phyloP scores from a whole-genome alignment of 2,888 invertebrate species.

The Deladenus siricidicola region DNA sequence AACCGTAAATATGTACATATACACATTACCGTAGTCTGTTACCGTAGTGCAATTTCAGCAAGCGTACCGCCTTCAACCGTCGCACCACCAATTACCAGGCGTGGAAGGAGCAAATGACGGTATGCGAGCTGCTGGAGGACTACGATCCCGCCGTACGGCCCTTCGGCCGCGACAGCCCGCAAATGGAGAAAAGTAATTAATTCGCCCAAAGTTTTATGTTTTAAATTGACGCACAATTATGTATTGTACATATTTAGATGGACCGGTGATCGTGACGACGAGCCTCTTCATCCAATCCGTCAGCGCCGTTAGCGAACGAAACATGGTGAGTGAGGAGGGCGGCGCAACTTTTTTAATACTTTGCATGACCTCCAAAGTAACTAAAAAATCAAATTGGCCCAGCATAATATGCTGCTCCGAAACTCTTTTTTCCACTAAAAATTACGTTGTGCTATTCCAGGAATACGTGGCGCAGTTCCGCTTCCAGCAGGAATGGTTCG shows the following conservation, averaged over 20 bases:
- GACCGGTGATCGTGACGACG: slow-evolving; percentile 46
- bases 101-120: slow-evolving; percentile 51
- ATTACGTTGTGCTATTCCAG: slow-evolving; percentile 19
- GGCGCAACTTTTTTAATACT: not conserved
- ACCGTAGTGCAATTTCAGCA: too few relatives aligned
- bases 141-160: slow-evolving; percentile 50
- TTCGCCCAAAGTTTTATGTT: not conserved
- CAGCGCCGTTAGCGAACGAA: slow-evolving; percentile 48
- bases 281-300: slow-evolving; percentile 45
- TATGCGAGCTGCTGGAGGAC: slow-evolving; percentile 47
- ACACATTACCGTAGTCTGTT: too few relatives aligned
- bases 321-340: slow-evolving; percentile 47
- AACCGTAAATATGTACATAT: too few relatives aligned
- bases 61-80: slow-evolving; percentile 48
- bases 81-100: slow-evolving; percentile 51
- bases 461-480: slow-evolving; percentile 53
- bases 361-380: too few relatives aligned
- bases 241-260: slow-evolving; percentile 25
- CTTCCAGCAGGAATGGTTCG: slow-evolving; percentile 52
- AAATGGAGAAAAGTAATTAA: slow-evolving; percentile 37
- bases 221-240: not conserved
- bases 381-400: too few relatives aligned
- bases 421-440: not conserved
- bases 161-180: slow-evolving; percentile 40
- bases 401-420: too few relatives aligned